Evolutionary conservation across 2,113 vertebrate genomes (phyloP), one percentile per base, ranked within the genome.

Genomic region (Lates calcarifer): DNA sequence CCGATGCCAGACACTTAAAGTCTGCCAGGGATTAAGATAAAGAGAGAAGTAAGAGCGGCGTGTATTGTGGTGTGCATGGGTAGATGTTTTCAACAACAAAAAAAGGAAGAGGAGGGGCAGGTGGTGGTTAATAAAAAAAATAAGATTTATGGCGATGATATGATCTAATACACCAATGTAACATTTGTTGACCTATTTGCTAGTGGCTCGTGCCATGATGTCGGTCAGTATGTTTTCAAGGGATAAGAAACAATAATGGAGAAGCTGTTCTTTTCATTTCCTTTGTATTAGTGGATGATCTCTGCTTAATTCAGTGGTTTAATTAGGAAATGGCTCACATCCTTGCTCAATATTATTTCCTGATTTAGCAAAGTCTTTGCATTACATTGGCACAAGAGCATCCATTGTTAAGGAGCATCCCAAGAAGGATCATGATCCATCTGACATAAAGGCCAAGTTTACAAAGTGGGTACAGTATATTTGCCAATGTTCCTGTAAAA

Each of bases 1-100:
- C 85, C 49, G 5, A 93, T 90, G 91, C 92, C 95, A 95, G 94
- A 95, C 94, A 94, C 93, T 94, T 95, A 92, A 94, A 95, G 94
- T 96, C 94, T 94, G 92, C 92, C 91, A 87, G 68, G 93, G 95
- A 95, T 95, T 95, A 96, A 93, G 88, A 94, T 90, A 91, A 89
- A 94, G 91, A 92, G 93, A 90, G 90, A 93, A 92, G 92, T 90
- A 94, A 93, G 93, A 94, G 89, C 86, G 43, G 63, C 83, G 35
- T 90, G 86, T 76, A 83, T 91, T 92, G 90, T 90, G 83, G 74
- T 69, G 81, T 31, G 74, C 64, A 45, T 86, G 70, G 70, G 77
- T 84, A 75, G 80, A 88, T 91, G 82, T 88, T 83, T 88, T 89
- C 20, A 63, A 88, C 81, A 86, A 86, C 80, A 89, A 78, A 81